phyloP scores from a whole-genome alignment of 2,888 invertebrate species.

The Agriotes lineatus region DNA sequence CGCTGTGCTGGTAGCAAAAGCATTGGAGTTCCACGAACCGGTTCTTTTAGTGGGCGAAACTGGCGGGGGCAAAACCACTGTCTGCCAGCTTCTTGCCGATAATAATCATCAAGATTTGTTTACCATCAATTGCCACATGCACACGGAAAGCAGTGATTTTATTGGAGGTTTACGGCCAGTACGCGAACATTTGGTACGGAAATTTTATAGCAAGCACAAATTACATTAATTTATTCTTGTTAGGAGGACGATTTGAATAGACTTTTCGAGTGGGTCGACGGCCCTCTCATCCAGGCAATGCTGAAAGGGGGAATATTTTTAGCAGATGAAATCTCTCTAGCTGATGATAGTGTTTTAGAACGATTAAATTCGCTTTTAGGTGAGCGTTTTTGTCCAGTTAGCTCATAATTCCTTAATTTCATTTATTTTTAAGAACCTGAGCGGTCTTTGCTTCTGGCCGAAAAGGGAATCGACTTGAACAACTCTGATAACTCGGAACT shows the following conservation, averaged over 20 bases:
- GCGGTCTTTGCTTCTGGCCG: constrained; percentile 88
- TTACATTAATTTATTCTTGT: constrained; percentile 26
- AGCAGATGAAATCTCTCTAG: constrained; percentile 98
- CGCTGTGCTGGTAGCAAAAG: constrained; percentile 84
- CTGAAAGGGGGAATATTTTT: constrained; percentile 87
- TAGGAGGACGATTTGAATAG: constrained; percentile 62
- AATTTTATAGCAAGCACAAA: no score
- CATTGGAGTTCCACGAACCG: constrained; percentile 92
- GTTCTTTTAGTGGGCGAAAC: constrained; percentile 97
- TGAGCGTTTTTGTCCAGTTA: constrained; percentile 56
- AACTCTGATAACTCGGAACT: constrained; percentile 68
- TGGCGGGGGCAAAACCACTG: constrained; percentile 97
- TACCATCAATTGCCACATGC: constrained; percentile 97
- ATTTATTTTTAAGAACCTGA: constrained; percentile 79
- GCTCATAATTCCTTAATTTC: no score
- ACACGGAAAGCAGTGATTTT: constrained; percentile 98
- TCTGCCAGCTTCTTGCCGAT: constrained; percentile 89
- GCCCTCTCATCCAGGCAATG: constrained; percentile 95
- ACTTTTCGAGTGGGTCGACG: constrained; percentile 98
- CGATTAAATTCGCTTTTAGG: constrained; percentile 93
- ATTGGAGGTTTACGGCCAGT: constrained; percentile 95
- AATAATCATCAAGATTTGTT: constrained; percentile 76
- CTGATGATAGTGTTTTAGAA: constrained; percentile 98
- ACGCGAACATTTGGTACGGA: constrained; percentile 69
- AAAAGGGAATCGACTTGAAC: constrained; percentile 81